A percentile compares a stretch with the other conserved stretches of the same genome.
Conservation (phyloP, 2,797 vertebrate genomes). For the Lithobates sylvaticus region DNA sequence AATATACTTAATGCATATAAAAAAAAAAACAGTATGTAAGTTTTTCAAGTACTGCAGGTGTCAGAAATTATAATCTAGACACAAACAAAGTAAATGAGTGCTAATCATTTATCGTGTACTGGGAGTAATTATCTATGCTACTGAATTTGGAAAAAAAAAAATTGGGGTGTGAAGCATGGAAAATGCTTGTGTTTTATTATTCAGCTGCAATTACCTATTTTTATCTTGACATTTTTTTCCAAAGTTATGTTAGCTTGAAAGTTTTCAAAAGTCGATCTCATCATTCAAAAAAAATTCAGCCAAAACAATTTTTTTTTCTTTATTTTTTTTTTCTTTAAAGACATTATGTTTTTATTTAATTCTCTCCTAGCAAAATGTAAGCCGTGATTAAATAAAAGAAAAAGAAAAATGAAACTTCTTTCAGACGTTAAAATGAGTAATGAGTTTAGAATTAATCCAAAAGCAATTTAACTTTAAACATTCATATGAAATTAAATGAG, state of each 20-base stretch:
- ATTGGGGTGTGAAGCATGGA: conserved; percentile 24
- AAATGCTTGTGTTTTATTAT: conserved; percentile 48
- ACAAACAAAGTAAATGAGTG: conserved; percentile 60
- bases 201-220: conserved; percentile 66
- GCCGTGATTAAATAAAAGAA: conserved; percentile 82
- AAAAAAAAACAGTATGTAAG: conserved; percentile 49
- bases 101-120: conserved; percentile 61
- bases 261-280: conserved; percentile 27
- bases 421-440: conserved; percentile 84
- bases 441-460: conserved; percentile 88
- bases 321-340: conserved; percentile 65
- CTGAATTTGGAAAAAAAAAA: conserved; percentile 53
- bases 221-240: conserved; percentile 44
- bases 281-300: conserved; percentile 66
- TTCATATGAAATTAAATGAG: conserved; percentile 91
- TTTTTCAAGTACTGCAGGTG: conserved; percentile 62
- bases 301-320: conserved; percentile 69
- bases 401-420: conserved; percentile 84
- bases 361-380: conserved; percentile 69
- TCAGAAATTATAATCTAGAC: conserved; percentile 57
- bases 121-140: conserved; percentile 59
- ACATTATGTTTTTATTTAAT: conserved; percentile 79
- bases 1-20: conserved; percentile 61
- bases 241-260: conserved; percentile 21
- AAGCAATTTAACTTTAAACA: conserved; percentile 90